A percentile compares a stretch with the other conserved stretches of the same genome.
Conservation (phyloP, 2,888 invertebrate genomes). For the Himalopsyche kuldschensis region DNA sequence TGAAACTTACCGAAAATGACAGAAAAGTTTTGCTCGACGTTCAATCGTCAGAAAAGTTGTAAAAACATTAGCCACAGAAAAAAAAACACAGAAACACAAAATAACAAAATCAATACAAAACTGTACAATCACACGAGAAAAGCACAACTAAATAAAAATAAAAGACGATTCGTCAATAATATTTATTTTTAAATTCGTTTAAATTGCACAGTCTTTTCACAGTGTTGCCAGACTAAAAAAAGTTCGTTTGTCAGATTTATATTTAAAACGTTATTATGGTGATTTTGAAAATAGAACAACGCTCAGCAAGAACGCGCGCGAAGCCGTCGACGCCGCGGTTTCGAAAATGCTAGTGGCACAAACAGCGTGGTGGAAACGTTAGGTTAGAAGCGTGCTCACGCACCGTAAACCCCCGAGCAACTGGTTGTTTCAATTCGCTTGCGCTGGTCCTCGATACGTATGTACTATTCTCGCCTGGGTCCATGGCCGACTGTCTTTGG, state of each 20-base stretch:
- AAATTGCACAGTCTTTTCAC: not conserved
- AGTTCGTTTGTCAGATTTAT: slow-evolving; percentile 1
- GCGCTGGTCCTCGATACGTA: not conserved
- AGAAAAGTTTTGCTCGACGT: not conserved
- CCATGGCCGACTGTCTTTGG: not conserved
- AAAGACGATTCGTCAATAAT: not conserved
- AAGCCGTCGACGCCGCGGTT: not conserved
- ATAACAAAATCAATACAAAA: slow-evolving; percentile 4
- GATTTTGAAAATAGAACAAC: slow-evolving; percentile 11
- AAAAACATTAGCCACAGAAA: not conserved
- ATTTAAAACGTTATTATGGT: not conserved
- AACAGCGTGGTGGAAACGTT: not conserved
- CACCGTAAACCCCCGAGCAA: slow-evolving; percentile 17
- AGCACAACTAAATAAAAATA: not conserved
- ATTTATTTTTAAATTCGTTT: not conserved
- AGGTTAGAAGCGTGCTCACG: not conserved
- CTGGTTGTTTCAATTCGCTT: slow-evolving; percentile 10
- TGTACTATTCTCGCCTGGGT: not conserved
- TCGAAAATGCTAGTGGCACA: not conserved
- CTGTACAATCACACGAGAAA: slow-evolving; percentile 7
- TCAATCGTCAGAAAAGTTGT: not conserved
- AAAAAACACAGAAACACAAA: slow-evolving; percentile 3
- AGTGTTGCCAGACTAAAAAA: not conserved
- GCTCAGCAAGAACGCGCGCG: slow-evolving; percentile 11
- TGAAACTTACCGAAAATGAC: not conserved